phyloP scores from a whole-genome alignment of 1,140 invertebrate genomes.

The Hydropsyche tenuis region DNA sequence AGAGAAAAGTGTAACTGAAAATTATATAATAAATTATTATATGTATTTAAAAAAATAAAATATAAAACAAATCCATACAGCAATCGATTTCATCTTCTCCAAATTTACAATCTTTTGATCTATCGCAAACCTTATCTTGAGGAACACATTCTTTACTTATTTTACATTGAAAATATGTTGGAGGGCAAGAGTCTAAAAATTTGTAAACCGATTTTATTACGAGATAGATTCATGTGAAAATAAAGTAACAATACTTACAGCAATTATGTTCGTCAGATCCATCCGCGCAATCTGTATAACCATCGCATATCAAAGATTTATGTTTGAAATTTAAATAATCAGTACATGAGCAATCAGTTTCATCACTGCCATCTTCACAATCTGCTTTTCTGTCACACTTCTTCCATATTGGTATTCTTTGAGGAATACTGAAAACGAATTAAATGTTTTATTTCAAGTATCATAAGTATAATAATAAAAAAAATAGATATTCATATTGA shows the following conservation, averaged over 20 bases:
- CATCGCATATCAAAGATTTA: conserved; percentile 74
- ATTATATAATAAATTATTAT: conserved; percentile 35
- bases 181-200: conserved; percentile 63
- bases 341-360: conserved; percentile 74
- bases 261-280: conserved; percentile 77
- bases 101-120: conserved; percentile 66
- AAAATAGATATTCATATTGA: neutral
- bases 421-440: conserved; percentile 65
- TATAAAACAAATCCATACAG: conserved; percentile 61
- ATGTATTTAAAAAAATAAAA: too few relatives aligned
- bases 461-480: neutral
- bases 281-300: conserved; percentile 78
- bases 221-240: conserved; percentile 28
- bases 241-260: conserved; percentile 56
- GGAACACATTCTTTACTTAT: conserved; percentile 67
- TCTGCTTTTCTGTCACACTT: conserved; percentile 75
- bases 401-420: conserved; percentile 65
- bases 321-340: conserved; percentile 68
- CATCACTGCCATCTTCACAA: conserved; percentile 84
- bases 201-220: conserved; percentile 30
- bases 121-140: conserved; percentile 67
- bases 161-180: conserved; percentile 65
- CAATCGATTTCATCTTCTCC: conserved; percentile 78
- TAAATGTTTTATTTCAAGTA: neutral
- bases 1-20: conserved; percentile 70